Conservation (phyloP, 2,888 invertebrate genomes). For the Drosophila borealis region DNA sequence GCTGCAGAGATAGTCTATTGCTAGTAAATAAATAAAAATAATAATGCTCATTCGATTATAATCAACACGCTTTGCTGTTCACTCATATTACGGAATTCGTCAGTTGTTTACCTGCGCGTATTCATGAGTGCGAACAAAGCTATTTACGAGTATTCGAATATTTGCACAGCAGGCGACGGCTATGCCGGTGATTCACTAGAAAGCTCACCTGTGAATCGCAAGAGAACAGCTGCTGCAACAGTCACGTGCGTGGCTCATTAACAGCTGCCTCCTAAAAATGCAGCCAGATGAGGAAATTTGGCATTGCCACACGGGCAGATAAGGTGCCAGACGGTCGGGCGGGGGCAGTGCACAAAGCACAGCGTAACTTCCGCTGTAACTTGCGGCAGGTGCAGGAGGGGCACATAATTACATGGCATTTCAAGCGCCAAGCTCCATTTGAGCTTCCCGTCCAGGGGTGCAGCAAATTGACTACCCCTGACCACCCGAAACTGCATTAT, state of each 20-base stretch:
- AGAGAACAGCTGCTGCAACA: slow-evolving; percentile 32
- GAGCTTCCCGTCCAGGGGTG: slow-evolving; percentile 64
- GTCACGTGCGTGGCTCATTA: slow-evolving; percentile 51
- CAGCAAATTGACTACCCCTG: slow-evolving; percentile 50
- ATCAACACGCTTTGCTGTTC: background rate
- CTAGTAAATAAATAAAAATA: too few relatives aligned
- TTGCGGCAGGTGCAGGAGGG: background rate
- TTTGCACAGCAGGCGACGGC: slow-evolving; percentile 58
- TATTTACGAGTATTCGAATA: slow-evolving; percentile 30
- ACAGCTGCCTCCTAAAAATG: slow-evolving; percentile 41
- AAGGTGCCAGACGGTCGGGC: slow-evolving; percentile 8
- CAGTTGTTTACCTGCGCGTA: background rate
- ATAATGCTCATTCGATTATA: too few relatives aligned
- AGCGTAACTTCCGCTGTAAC: slow-evolving; percentile 49
- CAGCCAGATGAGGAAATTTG: slow-evolving; percentile 20
- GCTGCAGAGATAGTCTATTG: too few relatives aligned
- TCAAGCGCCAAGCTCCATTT: slow-evolving; percentile 69
- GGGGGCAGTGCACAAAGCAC: slow-evolving; percentile 1
- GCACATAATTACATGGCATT: slow-evolving; percentile 64
- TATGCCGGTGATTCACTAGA: slow-evolving; percentile 15
- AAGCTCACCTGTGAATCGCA: slow-evolving; percentile 12
- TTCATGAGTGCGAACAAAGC: slow-evolving; percentile 13
- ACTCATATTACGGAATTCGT: slow-evolving; percentile 4
- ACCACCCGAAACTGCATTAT: slow-evolving; percentile 57
- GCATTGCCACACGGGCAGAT: slow-evolving; percentile 10